Evolutionary conservation across 2,888 invertebrate genomes (phyloP).

Genomic region (Coleophora flavipennella): DNA sequence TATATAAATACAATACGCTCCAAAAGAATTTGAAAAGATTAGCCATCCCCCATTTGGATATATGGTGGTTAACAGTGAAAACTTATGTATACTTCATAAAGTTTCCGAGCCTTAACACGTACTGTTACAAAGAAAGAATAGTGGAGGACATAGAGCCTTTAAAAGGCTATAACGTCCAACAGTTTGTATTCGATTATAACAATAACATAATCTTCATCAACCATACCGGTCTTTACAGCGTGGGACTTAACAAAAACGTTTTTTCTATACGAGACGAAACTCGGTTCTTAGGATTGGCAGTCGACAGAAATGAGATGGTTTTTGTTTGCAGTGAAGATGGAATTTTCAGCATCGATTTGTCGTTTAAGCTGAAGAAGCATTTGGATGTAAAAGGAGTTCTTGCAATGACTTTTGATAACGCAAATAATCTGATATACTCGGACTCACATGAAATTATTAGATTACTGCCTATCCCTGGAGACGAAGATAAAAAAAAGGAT

Average conservation of each 20-base stretch:
- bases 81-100: conserved; percentile 43
- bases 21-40: conserved; percentile 32
- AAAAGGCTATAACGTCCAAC: conserved; percentile 32
- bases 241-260: conserved; percentile 18
- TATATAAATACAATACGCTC: conserved; percentile 40
- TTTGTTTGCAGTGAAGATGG: conserved; percentile 50
- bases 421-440: conserved; percentile 50
- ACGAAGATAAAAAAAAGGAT: too few relatives aligned
- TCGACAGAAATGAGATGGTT: conserved; percentile 39
- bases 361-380: conserved; percentile 39
- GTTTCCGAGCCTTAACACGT: conserved; percentile 46
- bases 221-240: conserved; percentile 42
- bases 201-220: conserved; percentile 49
- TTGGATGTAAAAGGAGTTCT: conserved; percentile 41
- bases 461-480: conserved; percentile 20
- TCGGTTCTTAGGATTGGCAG: conserved; percentile 40
- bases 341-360: conserved; percentile 40
- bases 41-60: conserved; percentile 38
- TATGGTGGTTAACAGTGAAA: conserved; percentile 53
- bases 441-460: conserved; percentile 47
- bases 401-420: conserved; percentile 45
- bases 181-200: conserved; percentile 44
- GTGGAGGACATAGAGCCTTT: conserved; percentile 28
- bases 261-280: conserved; percentile 33
- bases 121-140: conserved; percentile 34